phyloP scores from a whole-genome alignment of 2,888 invertebrate species.

The Caenorhabditis becei region DNA sequence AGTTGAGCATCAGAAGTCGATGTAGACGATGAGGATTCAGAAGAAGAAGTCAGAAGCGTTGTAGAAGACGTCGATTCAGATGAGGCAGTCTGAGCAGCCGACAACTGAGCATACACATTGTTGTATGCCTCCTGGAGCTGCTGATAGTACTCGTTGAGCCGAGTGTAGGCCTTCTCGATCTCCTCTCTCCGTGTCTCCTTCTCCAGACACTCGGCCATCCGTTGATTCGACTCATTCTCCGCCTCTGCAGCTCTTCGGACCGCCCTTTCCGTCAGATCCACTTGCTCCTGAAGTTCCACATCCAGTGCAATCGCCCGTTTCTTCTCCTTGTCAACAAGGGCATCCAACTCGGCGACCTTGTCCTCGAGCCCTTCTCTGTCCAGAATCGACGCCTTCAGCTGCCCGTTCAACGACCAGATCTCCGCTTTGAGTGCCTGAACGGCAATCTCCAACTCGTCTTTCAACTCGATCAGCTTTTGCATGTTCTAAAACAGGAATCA shows the following conservation, averaged over 20 bases:
- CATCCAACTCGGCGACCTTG: constrained; percentile 62
- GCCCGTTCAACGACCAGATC: constrained; percentile 78
- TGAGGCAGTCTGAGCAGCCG: constrained; percentile 19
- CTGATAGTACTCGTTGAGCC: constrained; percentile 71
- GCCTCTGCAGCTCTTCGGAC: constrained; percentile 71
- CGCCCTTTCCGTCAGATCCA: constrained; percentile 71
- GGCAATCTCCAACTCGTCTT: constrained; percentile 75
- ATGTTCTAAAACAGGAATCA: constrained; percentile 44
- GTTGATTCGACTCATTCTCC: constrained; percentile 72
- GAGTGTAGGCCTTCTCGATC: constrained; percentile 72
- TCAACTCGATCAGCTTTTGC: constrained; percentile 64
- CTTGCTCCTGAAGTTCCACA: constrained; percentile 70
- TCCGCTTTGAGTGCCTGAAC: constrained; percentile 76
- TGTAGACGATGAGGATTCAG: background rate
- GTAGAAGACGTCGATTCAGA: constrained; percentile 1
- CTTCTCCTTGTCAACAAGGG: constrained; percentile 65
- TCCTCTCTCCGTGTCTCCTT: constrained; percentile 71
- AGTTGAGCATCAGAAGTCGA: background rate
- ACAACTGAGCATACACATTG: constrained; percentile 64
- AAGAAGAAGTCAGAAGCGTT: background rate
- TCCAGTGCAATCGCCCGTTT: constrained; percentile 64
- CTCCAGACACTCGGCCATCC: constrained; percentile 72
- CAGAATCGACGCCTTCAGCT: constrained; percentile 72
- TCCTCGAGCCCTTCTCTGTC: constrained; percentile 66
- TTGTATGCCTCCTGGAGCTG: constrained; percentile 74